A percentile compares a stretch with the other conserved stretches of the same genome.
These are phyloP conservation scores for Gasterosteus nipponicus DNA, from an alignment of 2,113 vertebrate genomes.

Conservation along the genomic window DNA sequence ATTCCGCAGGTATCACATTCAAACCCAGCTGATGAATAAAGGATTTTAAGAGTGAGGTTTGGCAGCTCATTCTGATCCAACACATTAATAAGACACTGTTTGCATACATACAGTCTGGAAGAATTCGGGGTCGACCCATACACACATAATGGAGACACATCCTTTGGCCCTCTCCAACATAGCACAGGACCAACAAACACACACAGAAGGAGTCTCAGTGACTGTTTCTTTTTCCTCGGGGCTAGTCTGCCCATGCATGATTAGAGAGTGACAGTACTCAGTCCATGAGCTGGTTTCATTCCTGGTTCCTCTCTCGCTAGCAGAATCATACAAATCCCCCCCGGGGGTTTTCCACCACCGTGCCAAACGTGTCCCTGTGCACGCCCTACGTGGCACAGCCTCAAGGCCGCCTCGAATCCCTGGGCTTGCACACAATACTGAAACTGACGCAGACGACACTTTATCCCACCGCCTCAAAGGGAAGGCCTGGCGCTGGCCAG, in stretches of 20 bases:
- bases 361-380: slow-evolving; percentile 61
- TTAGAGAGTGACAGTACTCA: slow-evolving; percentile 75
- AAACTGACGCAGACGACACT: slow-evolving; percentile 59
- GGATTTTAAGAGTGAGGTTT: not conserved
- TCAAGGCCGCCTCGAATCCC: slow-evolving; percentile 56
- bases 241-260: slow-evolving; percentile 72
- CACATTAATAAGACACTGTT: not conserved
- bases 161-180: slow-evolving; percentile 11
- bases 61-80: not conserved
- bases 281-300: slow-evolving; percentile 67
- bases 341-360: slow-evolving; percentile 55
- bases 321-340: slow-evolving; percentile 61
- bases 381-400: slow-evolving; percentile 53
- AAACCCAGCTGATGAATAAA: not conserved
- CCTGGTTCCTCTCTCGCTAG: slow-evolving; percentile 53
- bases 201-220: slow-evolving; percentile 39
- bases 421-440: slow-evolving; percentile 44
- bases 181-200: slow-evolving; percentile 7
- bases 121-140: slow-evolving; percentile 1
- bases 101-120: slow-evolving; percentile 1
- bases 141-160: slow-evolving; percentile 31
- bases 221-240: slow-evolving; percentile 63
- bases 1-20: not conserved
- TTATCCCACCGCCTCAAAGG: slow-evolving; percentile 49
- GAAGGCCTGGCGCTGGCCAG: slow-evolving; percentile 30